These are phyloP conservation scores for Patella pellucida DNA, from an alignment of 2,888 invertebrate genomes.

Conservation along the genomic window DNA sequence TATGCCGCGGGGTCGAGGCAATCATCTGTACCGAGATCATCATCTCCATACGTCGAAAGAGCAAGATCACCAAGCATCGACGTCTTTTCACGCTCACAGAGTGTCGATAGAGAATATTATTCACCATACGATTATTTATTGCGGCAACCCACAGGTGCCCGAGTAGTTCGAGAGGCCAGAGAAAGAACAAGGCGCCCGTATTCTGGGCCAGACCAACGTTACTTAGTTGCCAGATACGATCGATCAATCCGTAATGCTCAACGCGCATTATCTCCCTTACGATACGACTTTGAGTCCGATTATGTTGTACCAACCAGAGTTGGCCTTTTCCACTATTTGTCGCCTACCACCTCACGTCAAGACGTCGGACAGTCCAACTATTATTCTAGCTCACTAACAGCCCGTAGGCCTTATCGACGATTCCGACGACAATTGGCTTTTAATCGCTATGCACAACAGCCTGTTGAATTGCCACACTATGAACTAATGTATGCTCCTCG, in stretches of 20 bases:
- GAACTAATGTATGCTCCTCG: neutral
- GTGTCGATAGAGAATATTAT: neutral
- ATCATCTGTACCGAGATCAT: neutral
- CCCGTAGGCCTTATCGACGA: neutral
- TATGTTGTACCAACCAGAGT: neutral
- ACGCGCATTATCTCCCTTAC: neutral
- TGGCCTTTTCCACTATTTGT: neutral
- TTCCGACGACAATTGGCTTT: neutral
- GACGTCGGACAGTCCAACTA: neutral
- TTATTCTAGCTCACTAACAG: slow-evolving; percentile 10
- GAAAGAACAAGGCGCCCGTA: neutral
- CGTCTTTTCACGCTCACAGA: neutral
- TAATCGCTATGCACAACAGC: neutral
- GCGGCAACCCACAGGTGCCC: neutral
- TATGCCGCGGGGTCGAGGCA: neutral
- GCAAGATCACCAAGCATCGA: neutral
- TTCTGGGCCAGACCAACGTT: neutral
- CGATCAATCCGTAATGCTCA: neutral
- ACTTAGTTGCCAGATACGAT: neutral
- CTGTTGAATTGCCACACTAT: neutral
- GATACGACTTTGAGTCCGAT: neutral
- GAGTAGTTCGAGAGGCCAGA: neutral
- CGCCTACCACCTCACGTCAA: neutral
- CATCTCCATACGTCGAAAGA: neutral
- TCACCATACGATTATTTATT: neutral